Conservation (phyloP, 2,888 invertebrate genomes). For the Empis stercorea region DNA sequence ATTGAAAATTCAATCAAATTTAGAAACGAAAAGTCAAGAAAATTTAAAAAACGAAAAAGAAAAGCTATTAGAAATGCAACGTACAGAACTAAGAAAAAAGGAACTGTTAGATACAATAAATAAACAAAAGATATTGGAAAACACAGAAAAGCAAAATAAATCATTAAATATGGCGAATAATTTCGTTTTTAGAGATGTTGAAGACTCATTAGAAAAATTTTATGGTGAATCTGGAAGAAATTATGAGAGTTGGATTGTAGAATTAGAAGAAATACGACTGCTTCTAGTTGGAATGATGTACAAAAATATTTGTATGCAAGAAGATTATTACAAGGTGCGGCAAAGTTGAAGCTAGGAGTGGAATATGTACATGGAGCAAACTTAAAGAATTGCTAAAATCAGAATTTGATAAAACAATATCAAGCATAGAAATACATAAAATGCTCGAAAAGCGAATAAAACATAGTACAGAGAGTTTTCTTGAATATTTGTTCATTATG, state of each 20-base stretch:
- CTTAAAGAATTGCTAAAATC: slow-evolving; percentile 6
- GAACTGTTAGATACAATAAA: no score
- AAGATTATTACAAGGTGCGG: slow-evolving; percentile 8
- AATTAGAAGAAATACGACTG: slow-evolving; percentile 7
- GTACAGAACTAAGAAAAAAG: no score
- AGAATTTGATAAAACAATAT: no score
- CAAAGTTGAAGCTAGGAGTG: slow-evolving; percentile 2
- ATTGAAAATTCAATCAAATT: no score
- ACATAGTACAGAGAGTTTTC: slow-evolving; percentile 3
- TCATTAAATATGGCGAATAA: no score
- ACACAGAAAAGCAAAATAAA: no score
- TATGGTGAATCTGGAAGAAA: slow-evolving; percentile 6
- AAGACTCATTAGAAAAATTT: slow-evolving; percentile 8
- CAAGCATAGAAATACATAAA: slow-evolving; percentile 9
- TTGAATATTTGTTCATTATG: slow-evolving; percentile 9
- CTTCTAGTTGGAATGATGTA: slow-evolving; percentile 7
- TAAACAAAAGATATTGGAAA: no score
- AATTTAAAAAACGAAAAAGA: no score
- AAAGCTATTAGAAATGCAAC: no score
- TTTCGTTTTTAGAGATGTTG: slow-evolving; percentile 9
- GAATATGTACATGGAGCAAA: slow-evolving; percentile 2
- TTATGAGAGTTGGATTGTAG: slow-evolving; percentile 1
- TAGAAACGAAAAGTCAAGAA: no score
- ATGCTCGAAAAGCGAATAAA: slow-evolving; percentile 5
- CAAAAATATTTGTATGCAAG: slow-evolving; percentile 9